phyloP scores from a whole-genome alignment of 1,140 invertebrate genomes.

The Araneus ventricosus region DNA sequence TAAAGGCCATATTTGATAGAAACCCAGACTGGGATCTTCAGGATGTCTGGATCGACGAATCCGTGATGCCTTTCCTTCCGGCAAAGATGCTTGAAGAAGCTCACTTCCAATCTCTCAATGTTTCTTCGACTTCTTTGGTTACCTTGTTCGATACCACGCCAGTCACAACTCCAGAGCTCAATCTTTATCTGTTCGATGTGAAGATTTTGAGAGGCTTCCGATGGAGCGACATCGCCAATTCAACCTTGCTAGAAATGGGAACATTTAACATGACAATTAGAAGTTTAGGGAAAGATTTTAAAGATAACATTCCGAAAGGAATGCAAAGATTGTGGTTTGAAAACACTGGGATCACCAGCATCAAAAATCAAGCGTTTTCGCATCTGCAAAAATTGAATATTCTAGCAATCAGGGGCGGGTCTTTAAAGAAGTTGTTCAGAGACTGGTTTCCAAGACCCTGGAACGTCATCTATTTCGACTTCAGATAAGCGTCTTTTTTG shows the following conservation, averaged over 20 bases:
- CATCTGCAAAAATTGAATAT: neutral
- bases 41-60: constrained; percentile 1
- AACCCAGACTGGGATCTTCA: constrained; percentile 14
- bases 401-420: neutral
- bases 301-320: neutral
- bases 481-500: neutral
- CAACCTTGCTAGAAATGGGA: neutral
- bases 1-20: neutral
- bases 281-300: neutral
- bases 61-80: neutral
- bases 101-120: constrained; percentile 4
- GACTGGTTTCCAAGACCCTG: constrained; percentile 12
- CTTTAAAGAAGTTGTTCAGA: neutral
- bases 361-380: neutral
- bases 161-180: constrained; percentile 1
- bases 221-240: neutral
- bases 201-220: neutral
- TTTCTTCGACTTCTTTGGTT: neutral
- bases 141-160: constrained; percentile 1
- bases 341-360: neutral
- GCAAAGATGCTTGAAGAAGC: neutral
- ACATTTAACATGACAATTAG: neutral
- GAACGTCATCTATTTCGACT: neutral
- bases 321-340: neutral
- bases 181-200: neutral